Base-by-base conservation (phyloP, 2,888 invertebrate species). In the Eumerus sabulonum region DNA sequence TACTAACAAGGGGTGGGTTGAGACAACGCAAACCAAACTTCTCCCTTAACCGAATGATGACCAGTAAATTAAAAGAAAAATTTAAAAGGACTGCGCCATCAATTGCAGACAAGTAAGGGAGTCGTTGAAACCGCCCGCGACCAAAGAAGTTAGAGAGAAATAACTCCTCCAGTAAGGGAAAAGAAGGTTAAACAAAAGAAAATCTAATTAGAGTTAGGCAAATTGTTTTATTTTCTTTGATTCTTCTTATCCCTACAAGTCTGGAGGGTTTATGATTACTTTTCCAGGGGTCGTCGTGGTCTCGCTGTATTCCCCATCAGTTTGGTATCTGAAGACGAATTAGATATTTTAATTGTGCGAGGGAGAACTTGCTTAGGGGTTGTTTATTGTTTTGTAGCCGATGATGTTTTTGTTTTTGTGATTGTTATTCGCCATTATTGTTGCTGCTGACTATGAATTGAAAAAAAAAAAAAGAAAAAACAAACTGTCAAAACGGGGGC, bases 131-230 rank as follows among this genome's bases (percentile, higher is more conserved):
- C n/a, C n/a, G n/a, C n/a, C n/a, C n/a, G n/a, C n/a, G n/a, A n/a
- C n/a, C n/a, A 27, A 27, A 7, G 27, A 27, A 27, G 2, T 2
- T 4, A 7, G 27, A 27, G 27, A 27, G 3, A 7, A 7, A 27
- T 27, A 7, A 27, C 27, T 27, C 27, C 27, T n/a, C 27, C 27
- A 27, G 27, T 27, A 27, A 27, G 7, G n/a, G 27, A 27, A 27
- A 27, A 27, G 27, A 27, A 56, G 51, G 53, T 53, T 74, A 68
- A 74, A 79, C 59, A 76, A 66, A 76, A 63, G 74, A 73, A 82
- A 83, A 82, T 83, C 82, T 83, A 83, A 82, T 82, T 83, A 82
- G 81, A 83, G 81, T 82, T 82, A 76, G 73, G 82, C 76, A 83
- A 82, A 83, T 82, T 82, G 82, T 83, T 82, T 83, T 83, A 83